Percentiles rank a stretch among this genome's conserved stretches.
Evolutionary conservation across 2,113 vertebrate species (phyloP).

Genomic region (Zootoca vivipara): DNA sequence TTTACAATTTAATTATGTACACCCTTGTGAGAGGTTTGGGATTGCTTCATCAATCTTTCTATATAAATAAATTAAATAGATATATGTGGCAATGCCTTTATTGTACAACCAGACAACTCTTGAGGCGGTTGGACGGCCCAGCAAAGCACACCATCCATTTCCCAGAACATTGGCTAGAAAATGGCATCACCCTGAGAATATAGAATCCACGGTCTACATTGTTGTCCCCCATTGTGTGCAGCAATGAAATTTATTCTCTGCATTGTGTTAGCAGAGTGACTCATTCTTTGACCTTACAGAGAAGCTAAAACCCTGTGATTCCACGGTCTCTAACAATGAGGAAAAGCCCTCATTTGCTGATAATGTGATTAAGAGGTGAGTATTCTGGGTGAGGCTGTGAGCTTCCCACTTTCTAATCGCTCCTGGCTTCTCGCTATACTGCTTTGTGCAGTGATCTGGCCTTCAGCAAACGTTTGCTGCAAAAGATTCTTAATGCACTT

Average conservation of each 20-base stretch:
- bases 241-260: constrained; percentile 14
- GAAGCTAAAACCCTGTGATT: constrained; percentile 49
- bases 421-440: constrained; percentile 47
- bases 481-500: constrained; percentile 45
- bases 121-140: neutral
- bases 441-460: constrained; percentile 58
- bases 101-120: neutral
- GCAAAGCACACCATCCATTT: neutral
- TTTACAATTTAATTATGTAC: no score
- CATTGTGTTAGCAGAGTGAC: constrained; percentile 60
- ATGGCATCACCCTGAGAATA: neutral
- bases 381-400: constrained; percentile 62
- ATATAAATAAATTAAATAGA: neutral
- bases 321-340: constrained; percentile 49
- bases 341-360: constrained; percentile 56
- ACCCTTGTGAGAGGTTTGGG: neutral
- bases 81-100: neutral
- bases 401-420: constrained; percentile 61
- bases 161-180: neutral
- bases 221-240: constrained; percentile 23
- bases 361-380: constrained; percentile 63
- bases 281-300: constrained; percentile 63
- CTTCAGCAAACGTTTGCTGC: constrained; percentile 58
- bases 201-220: neutral
- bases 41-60: neutral